Evolutionary conservation across 2,113 vertebrate species (phyloP).

Genomic region (Nannospalax galili): DNA sequence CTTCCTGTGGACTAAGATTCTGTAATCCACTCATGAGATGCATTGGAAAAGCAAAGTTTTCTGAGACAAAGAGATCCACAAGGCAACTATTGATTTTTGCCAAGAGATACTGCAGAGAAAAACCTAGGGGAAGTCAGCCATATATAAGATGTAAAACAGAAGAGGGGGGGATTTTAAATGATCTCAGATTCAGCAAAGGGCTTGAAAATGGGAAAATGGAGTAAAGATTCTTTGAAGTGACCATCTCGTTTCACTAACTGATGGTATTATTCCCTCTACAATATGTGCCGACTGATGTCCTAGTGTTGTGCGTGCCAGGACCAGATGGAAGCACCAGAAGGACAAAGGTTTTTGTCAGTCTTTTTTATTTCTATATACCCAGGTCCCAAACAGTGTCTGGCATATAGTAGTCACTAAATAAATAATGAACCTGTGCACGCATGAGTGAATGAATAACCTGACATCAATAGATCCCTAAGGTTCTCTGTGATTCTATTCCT

Average conservation of each 20-base stretch:
- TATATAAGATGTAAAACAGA: neutral
- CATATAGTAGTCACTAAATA: slow-evolving; percentile 35
- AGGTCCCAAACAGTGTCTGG: slow-evolving; percentile 19
- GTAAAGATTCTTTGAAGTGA: neutral
- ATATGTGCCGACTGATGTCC: neutral
- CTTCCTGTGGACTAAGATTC: neutral
- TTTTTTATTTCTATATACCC: neutral
- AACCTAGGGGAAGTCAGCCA: neutral
- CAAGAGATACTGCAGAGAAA: neutral
- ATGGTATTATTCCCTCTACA: slow-evolving; percentile 25
- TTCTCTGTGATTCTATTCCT: neutral
- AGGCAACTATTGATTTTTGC: neutral
- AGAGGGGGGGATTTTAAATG: neutral
- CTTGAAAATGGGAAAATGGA: neutral
- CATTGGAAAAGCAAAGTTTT: neutral
- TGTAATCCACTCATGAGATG: neutral
- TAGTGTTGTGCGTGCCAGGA: neutral
- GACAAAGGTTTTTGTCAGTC: slow-evolving; percentile 39
- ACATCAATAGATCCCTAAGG: neutral
- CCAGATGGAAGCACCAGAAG: slow-evolving; percentile 42
- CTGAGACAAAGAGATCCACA: neutral
- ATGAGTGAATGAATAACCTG: slow-evolving; percentile 3
- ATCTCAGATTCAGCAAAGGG: neutral
- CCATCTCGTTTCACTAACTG: slow-evolving; percentile 9
- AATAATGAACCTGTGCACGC: neutral